Evolutionary conservation across 2,797 vertebrate species (phyloP).

Genomic region (Adelosebastes latens): DNA sequence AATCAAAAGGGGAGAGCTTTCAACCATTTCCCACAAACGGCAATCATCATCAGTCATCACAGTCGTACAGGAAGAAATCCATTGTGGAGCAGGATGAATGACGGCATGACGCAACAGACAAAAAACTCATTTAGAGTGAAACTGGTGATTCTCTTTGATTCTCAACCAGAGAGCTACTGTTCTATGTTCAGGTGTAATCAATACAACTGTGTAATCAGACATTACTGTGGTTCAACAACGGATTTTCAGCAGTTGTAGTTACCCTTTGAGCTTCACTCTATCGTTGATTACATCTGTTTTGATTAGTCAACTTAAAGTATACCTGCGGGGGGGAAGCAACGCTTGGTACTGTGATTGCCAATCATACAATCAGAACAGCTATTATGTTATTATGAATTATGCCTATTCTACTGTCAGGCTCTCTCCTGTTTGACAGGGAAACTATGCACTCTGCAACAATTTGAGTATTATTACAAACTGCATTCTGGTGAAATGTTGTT

Average conservation of each 20-base stretch:
- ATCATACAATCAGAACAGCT: slow-evolving; percentile 59
- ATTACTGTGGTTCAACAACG: background rate
- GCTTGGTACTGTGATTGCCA: slow-evolving; percentile 49
- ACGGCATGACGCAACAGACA: slow-evolving; percentile 16
- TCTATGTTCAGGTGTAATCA: slow-evolving; percentile 26
- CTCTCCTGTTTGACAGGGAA: slow-evolving; percentile 14
- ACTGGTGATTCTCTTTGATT: slow-evolving; percentile 5
- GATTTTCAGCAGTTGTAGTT: slow-evolving; percentile 22
- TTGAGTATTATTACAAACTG: background rate
- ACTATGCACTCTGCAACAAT: background rate
- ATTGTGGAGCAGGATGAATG: background rate
- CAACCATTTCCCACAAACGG: background rate
- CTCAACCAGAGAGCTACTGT: background rate
- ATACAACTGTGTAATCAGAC: background rate
- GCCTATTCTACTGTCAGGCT: background rate
- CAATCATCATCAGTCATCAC: slow-evolving; percentile 16
- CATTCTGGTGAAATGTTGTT: background rate
- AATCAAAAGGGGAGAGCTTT: slow-evolving; percentile 7
- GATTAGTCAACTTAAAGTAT: slow-evolving; percentile 42
- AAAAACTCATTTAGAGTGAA: slow-evolving; percentile 12
- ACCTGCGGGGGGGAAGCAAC: slow-evolving; percentile 10
- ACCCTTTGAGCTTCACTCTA: slow-evolving; percentile 18
- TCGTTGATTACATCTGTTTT: slow-evolving; percentile 58
- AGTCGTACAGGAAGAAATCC: slow-evolving; percentile 15
- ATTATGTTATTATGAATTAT: slow-evolving; percentile 49